phyloP scores from a whole-genome alignment of 2,888 invertebrate genomes.

The Neocrepidodera transversa region DNA sequence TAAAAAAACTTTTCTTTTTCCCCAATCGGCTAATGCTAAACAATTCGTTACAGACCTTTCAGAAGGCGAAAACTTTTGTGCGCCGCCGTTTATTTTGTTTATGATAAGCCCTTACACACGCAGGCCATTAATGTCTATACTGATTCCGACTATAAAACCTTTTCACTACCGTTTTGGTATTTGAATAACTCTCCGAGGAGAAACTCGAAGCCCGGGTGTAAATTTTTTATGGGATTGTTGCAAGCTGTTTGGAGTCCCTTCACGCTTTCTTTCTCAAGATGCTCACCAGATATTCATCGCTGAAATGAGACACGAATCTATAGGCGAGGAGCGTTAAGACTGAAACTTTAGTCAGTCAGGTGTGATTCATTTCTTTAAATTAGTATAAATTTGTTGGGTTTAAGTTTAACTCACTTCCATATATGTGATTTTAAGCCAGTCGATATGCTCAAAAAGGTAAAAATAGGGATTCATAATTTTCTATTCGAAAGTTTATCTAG shows the following conservation, averaged over 20 bases:
- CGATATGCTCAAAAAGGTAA: too few species aligned
- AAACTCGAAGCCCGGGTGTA: constrained; percentile 8
- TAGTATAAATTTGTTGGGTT: too few species aligned
- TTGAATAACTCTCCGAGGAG: constrained; percentile 18
- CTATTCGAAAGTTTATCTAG: too few species aligned
- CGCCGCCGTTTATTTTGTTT: constrained; percentile 18
- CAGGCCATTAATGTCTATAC: constrained; percentile 19
- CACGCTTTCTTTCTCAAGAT: neutral
- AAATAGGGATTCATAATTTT: too few species aligned
- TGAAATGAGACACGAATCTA: neutral
- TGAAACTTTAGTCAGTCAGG: too few species aligned
- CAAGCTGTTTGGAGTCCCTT: constrained; percentile 2
- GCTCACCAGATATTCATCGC: constrained; percentile 1
- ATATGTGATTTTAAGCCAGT: too few species aligned
- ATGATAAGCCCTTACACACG: constrained; percentile 22
- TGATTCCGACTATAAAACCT: constrained; percentile 21
- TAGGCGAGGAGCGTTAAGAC: neutral
- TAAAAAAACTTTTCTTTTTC: neutral
- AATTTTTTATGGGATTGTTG: constrained; percentile 22
- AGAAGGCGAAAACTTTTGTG: constrained; percentile 11
- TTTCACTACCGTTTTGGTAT: constrained; percentile 16
- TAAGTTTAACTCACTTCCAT: too few species aligned
- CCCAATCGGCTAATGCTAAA: neutral
- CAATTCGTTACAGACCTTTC: constrained; percentile 7
- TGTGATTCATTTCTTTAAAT: too few species aligned